These are phyloP conservation scores for Nasonovia ribisnigri DNA, from an alignment of 2,888 invertebrate species.

Conservation along the genomic window DNA sequence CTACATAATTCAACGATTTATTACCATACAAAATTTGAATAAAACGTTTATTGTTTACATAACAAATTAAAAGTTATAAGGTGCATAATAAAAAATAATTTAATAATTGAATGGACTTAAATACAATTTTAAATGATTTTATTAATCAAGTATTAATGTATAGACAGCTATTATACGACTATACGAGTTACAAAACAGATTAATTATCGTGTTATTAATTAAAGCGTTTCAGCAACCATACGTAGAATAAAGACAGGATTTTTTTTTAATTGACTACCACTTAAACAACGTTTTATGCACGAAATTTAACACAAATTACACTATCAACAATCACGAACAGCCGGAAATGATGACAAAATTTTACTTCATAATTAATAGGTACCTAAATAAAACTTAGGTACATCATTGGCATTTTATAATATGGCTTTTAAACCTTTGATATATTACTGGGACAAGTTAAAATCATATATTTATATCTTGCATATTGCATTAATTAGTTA, in stretches of 20 bases:
- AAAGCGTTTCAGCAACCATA: not conserved
- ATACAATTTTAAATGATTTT: not conserved
- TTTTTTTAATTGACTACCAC: constrained; percentile 8
- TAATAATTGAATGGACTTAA: not conserved
- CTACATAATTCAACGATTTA: not conserved
- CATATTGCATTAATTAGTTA: not conserved
- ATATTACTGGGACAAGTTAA: not conserved
- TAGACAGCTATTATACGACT: not conserved
- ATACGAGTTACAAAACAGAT: not conserved
- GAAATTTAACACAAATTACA: not conserved
- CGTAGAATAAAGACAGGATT: not conserved
- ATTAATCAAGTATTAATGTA: not conserved
- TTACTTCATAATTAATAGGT: not conserved
- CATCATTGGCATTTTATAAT: not conserved
- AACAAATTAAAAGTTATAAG: not conserved
- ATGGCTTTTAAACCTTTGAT: not conserved
- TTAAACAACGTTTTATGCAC: not conserved
- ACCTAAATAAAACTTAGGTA: not conserved
- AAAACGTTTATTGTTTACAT: not conserved
- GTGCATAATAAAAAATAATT: no score
- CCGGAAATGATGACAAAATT: not conserved
- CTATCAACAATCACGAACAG: not conserved
- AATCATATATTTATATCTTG: not conserved
- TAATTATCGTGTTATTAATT: not conserved
- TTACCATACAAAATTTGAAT: not conserved